Base-by-base conservation (phyloP, 2,888 invertebrate genomes). In the Leptopilina drosophilae region DNA sequence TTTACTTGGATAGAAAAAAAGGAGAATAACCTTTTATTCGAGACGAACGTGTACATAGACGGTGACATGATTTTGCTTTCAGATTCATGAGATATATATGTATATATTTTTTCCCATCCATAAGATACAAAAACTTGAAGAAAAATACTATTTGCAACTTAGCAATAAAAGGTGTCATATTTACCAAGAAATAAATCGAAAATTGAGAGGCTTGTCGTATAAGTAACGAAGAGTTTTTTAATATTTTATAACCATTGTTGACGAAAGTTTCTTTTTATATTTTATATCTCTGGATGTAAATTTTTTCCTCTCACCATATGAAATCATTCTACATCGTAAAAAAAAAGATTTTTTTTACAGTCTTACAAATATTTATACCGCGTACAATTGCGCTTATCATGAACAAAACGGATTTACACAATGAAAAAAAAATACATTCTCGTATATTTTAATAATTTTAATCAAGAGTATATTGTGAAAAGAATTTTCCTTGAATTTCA, bases 61-160 rank as follows among this genome's bases (percentile, higher is more conserved):
- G 20, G 9, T 20, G 62, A 62, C 62, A 62, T 62, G 62, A 62
- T 62, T 62, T 20, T 62, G 62, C 67, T 67, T 46, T 67, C 49
- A 67, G 46, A 46, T 20, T 49, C 46, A 12, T 53, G 5, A 5
- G 49, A 53, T n/a, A 49, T 66, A 42, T 42, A 42, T 42, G 8
- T 42, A 42, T 42, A 42, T 42, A 8, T 69, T 69, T 53, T 69
- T 20, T 26, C 20, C 14, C 12, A 53, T 69, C 49, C 6, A 26
- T 69, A 6, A 26, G 26, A 49, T 46, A 15, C 46, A 5, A 67
- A 33, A 67, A 20, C 67, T 46, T 67, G 15, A 67, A 46, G 20
- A 12, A 49, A 15, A 67, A 49, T 67, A 67, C 15, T 14, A 67
- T 15, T 67, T 20, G 67, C n/a, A 20, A 11, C 20, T 5, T 15